Evolutionary conservation across 2,797 vertebrate species (phyloP).

Genomic region (Notoglanidium macrostoma): DNA sequence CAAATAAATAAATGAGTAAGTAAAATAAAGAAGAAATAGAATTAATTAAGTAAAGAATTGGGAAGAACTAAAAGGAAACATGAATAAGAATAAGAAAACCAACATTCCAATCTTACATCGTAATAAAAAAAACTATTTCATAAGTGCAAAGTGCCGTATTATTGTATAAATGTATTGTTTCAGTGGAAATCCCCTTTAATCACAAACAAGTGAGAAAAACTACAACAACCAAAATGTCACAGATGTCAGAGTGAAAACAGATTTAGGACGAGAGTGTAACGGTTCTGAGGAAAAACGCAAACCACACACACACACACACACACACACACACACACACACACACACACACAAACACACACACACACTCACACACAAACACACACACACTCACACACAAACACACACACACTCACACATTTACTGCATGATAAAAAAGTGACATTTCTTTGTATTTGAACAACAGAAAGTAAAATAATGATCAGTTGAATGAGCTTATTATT

Average conservation of each 20-base stretch:
- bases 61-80: no score
- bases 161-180: no score
- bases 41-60: no score
- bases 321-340: neutral
- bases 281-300: neutral
- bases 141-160: no score
- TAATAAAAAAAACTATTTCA: no score
- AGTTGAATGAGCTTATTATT: neutral
- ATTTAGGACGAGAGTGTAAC: conserved; percentile 26
- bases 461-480: neutral
- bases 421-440: neutral
- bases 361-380: neutral
- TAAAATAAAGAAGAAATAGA: no score
- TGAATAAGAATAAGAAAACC: no score
- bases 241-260: neutral
- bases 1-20: no score
- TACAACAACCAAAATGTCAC: neutral
- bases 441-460: neutral
- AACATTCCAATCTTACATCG: no score
- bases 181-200: no score
- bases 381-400: neutral
- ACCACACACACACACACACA: neutral
- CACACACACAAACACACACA: neutral
- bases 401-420: neutral
- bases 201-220: no score